A percentile compares a stretch with the other conserved stretches of the same genome.
phyloP scores from a whole-genome alignment of 2,888 invertebrate genomes.

The Tyria jacobaeae region DNA sequence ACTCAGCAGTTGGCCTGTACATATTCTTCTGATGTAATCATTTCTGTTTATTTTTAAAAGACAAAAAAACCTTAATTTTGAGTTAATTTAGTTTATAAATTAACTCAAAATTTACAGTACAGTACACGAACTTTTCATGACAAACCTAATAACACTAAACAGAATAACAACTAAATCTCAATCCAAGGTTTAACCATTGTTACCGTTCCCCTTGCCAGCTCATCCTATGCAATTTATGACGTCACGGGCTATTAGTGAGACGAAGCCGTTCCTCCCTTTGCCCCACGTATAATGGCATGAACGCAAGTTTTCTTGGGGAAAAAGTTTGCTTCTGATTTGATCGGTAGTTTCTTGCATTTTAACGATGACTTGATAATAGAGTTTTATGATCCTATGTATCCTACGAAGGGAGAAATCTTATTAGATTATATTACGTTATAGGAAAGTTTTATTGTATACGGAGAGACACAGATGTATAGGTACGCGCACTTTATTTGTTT shows the following conservation, averaged over 20 bases:
- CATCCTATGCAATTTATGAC: constrained; percentile 65
- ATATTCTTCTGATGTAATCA: too few relatives aligned
- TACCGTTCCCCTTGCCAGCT: constrained; percentile 29
- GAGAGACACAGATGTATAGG: background rate
- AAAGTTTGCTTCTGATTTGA: constrained; percentile 27
- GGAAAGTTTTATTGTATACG: background rate
- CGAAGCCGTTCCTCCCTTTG: constrained; percentile 43
- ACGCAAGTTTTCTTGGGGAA: constrained; percentile 22
- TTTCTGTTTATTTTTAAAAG: too few relatives aligned
- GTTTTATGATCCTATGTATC: background rate
- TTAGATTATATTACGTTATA: background rate
- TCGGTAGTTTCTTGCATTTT: constrained; percentile 22
- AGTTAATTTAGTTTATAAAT: too few relatives aligned
- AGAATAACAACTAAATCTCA: constrained; percentile 33
- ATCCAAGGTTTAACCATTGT: constrained; percentile 21
- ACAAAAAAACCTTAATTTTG: too few relatives aligned
- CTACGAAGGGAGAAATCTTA: background rate
- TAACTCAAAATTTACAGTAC: too few relatives aligned
- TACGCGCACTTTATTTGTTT: too few relatives aligned
- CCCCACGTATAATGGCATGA: background rate
- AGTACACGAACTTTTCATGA: too few relatives aligned
- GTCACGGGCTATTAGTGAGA: constrained; percentile 67
- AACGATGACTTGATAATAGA: constrained; percentile 17
- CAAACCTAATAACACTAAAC: constrained; percentile 2
- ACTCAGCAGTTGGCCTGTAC: too few relatives aligned